Evolutionary conservation across 2,113 vertebrate genomes (phyloP).

Genomic region (Mustelus asterias): DNA sequence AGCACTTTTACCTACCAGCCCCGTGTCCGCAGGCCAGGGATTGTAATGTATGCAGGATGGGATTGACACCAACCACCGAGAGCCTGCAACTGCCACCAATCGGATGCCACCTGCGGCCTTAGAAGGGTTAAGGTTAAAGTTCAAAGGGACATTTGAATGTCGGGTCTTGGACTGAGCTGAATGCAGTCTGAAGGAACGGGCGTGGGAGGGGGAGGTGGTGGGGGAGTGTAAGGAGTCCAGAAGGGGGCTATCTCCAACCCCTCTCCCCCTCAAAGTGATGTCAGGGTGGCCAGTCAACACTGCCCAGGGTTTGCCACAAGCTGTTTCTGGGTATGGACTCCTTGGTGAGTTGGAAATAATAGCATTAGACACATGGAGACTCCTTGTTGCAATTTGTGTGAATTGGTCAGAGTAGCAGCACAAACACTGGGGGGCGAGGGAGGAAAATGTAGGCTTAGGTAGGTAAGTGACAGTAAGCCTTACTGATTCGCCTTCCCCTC

Average conservation of each 20-base stretch:
- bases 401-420: not conserved
- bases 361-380: not conserved
- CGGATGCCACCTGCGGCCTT: not conserved
- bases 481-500: not conserved
- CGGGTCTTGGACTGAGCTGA: not conserved
- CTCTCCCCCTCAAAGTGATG: not conserved
- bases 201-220: too few species aligned
- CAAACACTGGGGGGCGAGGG: not conserved
- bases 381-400: not conserved
- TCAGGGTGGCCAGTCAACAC: not conserved
- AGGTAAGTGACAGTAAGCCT: not conserved
- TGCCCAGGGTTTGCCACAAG: not conserved
- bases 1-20: not conserved
- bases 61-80: too few species aligned
- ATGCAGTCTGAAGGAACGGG: not conserved
- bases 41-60: not conserved
- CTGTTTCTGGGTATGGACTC: not conserved
- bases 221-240: not conserved
- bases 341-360: not conserved
- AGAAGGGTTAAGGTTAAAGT: not conserved
- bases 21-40: not conserved
- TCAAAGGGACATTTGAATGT: not conserved
- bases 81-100: not conserved
- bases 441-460: not conserved
- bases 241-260: not conserved